Evolutionary conservation across 1,140 invertebrate species (phyloP), one percentile per base, ranked within the genome.

Genomic region (Pogonus chalceus): DNA sequence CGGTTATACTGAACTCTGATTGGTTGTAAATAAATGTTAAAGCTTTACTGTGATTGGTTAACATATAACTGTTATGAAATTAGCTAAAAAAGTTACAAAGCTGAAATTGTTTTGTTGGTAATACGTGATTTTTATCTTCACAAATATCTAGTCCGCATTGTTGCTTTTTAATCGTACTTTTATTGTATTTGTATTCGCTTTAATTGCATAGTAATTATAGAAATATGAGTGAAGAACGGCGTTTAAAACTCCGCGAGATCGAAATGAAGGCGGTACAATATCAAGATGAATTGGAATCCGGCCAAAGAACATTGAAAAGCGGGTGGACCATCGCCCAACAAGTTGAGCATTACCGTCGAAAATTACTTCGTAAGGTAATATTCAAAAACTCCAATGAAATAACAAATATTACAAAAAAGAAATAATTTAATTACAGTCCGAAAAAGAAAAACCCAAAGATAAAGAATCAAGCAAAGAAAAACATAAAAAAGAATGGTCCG

Each of bases 211-310:
- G 37, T 18, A 12, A 4, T 18, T 12, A 43, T 60, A 69, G 68
- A 58, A 65, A 62, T 56, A 64, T 68, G 60, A 77, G 79, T 65
- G 85, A 92, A 71, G 85, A 90, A 66, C 81, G 85, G 59, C 79
- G 93, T 35, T 82, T 81, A 57, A 87, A 88, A 69, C 72, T 98
- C 35, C 77, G 93, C 50, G 92, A 96, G 70, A 91, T 98, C 61
- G 94, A 98, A 77, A 74, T 96, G 39, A 93, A 94, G 75, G 90
- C 92, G 14, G 80, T 96, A 74, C 88, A 92, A 65, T 97, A 95
- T 76, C 92, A 96, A 74, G 94, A 98, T 76, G 93, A 97, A 72
- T 70, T 97, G 43, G 94, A 97, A 74, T 85, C 83, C 16, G 92
- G 92, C 2, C 80, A 83, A 63, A 76, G 87, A 53, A 79, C 76